Evolutionary conservation across 2,888 invertebrate genomes (phyloP), one percentile per base, ranked within the genome.

Genomic region (Hedychridium roseum): DNA sequence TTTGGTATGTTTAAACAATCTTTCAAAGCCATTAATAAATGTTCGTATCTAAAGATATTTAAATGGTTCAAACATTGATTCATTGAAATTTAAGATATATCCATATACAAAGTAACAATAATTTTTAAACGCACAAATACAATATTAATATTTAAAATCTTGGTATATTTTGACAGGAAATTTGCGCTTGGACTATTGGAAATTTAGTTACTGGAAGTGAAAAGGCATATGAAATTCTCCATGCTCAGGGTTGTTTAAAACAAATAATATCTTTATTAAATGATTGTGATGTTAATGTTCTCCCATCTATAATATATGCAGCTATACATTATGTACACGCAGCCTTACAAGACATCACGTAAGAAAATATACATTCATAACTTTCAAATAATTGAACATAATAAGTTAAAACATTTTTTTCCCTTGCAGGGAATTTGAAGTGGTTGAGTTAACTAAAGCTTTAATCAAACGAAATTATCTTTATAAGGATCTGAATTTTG

Each of bases 121-220:
- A 7, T 30, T 17, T 28, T 27, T 17, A 14, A 15, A n/a, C 9
- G n/a, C n/a, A n/a, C n/a, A n/a, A n/a, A n/a, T 14, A 1, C 12
- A 6, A 26, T 9, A 28, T 7, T 14, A 38, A 30, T 18, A 20
- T 20, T 15, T 30, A 30, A n/a, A n/a, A n/a, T n/a, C n/a, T 30
- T 4, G 14, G 34, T 28, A 27, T 43, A 12, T 45, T 43, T 35
- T 41, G 44, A 16, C 38, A 79, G 79, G 76, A 78, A 58, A 58
- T 69, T 12, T 75, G 71, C 43, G 56, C 71, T 11, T 76, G 76
- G 75, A 76, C 79, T 4, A 67, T 80, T 11, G 79, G 78, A 30
- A 80, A 80, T 64, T 66, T 80, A 23, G 57, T 62, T 16, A 52
- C 54, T 6, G 73, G 70, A 38, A 72, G 68, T 35, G 36, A 53